Base-by-base conservation (phyloP, 1,140 invertebrate genomes). In the Hycleus cichorii region DNA sequence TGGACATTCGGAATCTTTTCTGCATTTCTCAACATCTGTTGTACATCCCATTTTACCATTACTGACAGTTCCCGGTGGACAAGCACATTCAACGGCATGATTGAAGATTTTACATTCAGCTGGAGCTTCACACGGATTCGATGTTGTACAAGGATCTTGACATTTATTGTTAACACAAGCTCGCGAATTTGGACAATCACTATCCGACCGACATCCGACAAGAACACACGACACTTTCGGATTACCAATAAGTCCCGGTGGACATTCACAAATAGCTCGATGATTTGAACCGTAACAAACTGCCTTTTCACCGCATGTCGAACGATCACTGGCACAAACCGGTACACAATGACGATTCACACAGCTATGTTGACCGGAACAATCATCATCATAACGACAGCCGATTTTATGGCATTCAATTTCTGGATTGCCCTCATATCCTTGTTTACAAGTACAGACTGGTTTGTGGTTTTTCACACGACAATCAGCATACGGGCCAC, bases 101-200 rank as follows among this genome's bases (percentile, higher is more conserved):
- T 89, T 83, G 66, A 86, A 85, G 10, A 88, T 85, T 60, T 81
- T 80, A 65, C 91, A 93, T 63, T 88, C 81, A 8, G 88, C 80
- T 11, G 85, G 79, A 38, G 77, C 76, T 46, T 80, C 82, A 64
- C 91, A 93, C 9, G 83, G 83, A 39, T 85, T 83, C 0, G 70
- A 71, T 2, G 74, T 72, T 1, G 75, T 76, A 64, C 91, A 94
- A 8, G 90, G 90, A 72, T 86, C 83, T 48, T 83, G 80, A 69
- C 91, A 94, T 67, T 84, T 84, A 40, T 79, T 81, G 68, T 93
- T 92, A 10, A 91, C 79, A 67, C 91, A 94, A 3, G 89, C 86
- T 70, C 82, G 84, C 45, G 84, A 80, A 2, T 77, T 76, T 12
- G 88, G 88, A 68, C 89, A 92, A 54, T 91, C 89, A 0, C 78